phyloP scores from a whole-genome alignment of 2,888 invertebrate genomes.

The Stomorhina lunata region DNA sequence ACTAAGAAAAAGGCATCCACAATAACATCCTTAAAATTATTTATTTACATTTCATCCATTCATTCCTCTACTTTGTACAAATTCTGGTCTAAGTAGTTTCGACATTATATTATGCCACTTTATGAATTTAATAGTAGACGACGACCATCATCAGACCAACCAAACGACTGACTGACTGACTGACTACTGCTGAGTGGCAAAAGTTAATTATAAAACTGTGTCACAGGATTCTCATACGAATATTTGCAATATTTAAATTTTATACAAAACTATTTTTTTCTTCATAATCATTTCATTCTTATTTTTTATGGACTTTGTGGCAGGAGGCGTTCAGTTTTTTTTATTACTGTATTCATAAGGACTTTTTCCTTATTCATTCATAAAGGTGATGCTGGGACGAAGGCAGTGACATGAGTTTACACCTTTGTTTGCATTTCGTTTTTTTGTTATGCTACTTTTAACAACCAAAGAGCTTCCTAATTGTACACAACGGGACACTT shows the following conservation, averaged over 20 bases:
- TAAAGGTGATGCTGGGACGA: background rate
- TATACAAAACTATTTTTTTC: slow-evolving; percentile 26
- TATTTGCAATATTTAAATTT: slow-evolving; percentile 9
- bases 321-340: background rate
- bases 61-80: background rate
- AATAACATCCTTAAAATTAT: slow-evolving; percentile 18
- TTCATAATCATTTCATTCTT: background rate
- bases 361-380: background rate
- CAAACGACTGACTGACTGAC: background rate
- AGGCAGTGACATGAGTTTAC: slow-evolving; percentile 12
- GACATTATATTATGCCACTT: slow-evolving; percentile 31
- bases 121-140: slow-evolving; percentile 35
- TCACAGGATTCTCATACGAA: slow-evolving; percentile 40
- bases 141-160: background rate
- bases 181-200: slow-evolving; percentile 36
- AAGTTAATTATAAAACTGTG: slow-evolving; percentile 63
- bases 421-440: slow-evolving; percentile 28
- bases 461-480: slow-evolving; percentile 72
- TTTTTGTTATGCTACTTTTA: background rate
- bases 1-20: slow-evolving; percentile 16
- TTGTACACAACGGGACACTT: slow-evolving; percentile 70
- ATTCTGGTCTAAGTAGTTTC: slow-evolving; percentile 10
- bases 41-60: background rate
- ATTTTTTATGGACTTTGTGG: background rate
- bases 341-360: background rate